Evolutionary conservation across 2,888 invertebrate genomes (phyloP).

Genomic region (Congeria kusceri): DNA sequence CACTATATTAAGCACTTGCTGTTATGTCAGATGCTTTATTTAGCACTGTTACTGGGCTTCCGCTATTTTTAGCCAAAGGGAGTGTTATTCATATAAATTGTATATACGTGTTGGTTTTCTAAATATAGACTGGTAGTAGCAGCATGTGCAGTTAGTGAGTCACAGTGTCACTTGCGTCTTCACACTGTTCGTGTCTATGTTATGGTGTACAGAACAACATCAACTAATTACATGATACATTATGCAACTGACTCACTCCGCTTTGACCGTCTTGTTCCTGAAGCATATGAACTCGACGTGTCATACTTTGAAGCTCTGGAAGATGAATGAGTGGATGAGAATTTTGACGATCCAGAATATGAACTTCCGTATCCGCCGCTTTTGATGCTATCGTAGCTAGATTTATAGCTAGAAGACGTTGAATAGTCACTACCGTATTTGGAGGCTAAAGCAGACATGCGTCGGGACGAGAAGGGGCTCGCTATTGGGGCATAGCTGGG

Average conservation of each 20-base stretch:
- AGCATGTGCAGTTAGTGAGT: slow-evolving; percentile 8
- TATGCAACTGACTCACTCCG: slow-evolving; percentile 64
- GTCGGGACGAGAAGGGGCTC: slow-evolving; percentile 1
- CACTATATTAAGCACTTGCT: too few relatives aligned
- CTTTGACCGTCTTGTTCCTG: slow-evolving; percentile 37
- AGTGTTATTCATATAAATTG: too few relatives aligned
- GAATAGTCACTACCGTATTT: slow-evolving; percentile 1
- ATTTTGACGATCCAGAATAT: not conserved
- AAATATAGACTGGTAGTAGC: too few relatives aligned
- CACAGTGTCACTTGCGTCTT: slow-evolving; percentile 9
- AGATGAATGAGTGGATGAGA: slow-evolving; percentile 18
- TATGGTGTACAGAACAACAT: slow-evolving; percentile 42
- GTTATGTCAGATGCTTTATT: too few relatives aligned
- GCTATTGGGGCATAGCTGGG: not conserved
- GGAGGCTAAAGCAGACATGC: not conserved
- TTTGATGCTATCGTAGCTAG: slow-evolving; percentile 6
- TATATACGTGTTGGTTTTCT: too few relatives aligned
- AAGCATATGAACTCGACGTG: slow-evolving; percentile 25
- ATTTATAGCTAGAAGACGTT: slow-evolving; percentile 1
- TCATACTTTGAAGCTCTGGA: slow-evolving; percentile 36
- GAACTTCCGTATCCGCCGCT: slow-evolving; percentile 19
- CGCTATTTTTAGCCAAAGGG: too few relatives aligned
- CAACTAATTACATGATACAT: slow-evolving; percentile 49
- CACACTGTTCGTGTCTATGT: not conserved
- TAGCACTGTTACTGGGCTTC: too few relatives aligned